Conservation (phyloP, 1,140 invertebrate genomes). For the Drosophila erecta region DNA sequence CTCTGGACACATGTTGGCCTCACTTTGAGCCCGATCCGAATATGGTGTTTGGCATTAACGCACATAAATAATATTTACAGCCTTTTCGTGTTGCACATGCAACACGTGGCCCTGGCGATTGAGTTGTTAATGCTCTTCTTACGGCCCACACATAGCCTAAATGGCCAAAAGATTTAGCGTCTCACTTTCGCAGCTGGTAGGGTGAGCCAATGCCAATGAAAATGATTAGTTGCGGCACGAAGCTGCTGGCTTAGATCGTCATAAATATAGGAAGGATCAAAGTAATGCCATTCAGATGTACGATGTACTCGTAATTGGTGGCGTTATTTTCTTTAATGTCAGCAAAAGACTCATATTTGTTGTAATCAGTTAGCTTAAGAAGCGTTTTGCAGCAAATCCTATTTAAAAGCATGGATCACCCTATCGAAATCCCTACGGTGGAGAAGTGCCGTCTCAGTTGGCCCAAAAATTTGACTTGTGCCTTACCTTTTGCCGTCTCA, state of each 20-base stretch:
- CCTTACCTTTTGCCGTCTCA: constrained; percentile 20
- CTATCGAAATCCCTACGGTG: constrained; percentile 9
- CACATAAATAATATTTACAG: constrained; percentile 78
- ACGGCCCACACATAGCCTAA: constrained; percentile 22
- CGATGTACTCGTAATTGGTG: too few species aligned
- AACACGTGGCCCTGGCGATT: constrained; percentile 68
- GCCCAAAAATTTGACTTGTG: constrained; percentile 41
- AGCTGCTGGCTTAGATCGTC: neutral
- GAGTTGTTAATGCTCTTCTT: constrained; percentile 41
- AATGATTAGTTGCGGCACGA: neutral
- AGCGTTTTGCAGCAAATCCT: neutral
- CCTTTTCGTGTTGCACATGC: constrained; percentile 74
- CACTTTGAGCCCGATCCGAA: constrained; percentile 27
- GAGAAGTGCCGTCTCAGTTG: constrained; percentile 10
- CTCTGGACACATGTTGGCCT: constrained; percentile 25
- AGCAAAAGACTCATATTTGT: too few species aligned
- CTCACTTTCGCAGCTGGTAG: constrained; percentile 16
- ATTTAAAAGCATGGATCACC: constrained; percentile 25
- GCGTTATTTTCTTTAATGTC: fast-evolving
- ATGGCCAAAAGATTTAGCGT: constrained; percentile 54
- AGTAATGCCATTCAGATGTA: neutral
- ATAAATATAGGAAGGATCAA: neutral
- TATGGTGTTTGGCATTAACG: constrained; percentile 50
- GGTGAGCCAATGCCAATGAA: constrained; percentile 31
- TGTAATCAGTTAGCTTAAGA: neutral